Conservation (phyloP, 2,797 vertebrate genomes). For the Acanthopagrus latus region DNA sequence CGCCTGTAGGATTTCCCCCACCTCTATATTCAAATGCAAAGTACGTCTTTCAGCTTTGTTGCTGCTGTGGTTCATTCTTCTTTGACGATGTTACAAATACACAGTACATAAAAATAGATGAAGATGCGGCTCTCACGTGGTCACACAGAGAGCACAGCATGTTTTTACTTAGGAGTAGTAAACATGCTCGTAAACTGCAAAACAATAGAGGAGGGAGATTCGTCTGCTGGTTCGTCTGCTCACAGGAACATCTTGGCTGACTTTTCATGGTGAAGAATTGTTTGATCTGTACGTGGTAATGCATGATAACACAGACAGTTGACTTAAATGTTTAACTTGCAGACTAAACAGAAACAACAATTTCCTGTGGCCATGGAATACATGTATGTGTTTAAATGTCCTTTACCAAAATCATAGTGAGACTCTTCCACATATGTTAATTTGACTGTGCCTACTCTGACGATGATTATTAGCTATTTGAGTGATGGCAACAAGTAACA, state of each 20-base stretch:
- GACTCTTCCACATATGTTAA: neutral
- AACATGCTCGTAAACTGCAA: neutral
- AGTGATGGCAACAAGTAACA: neutral
- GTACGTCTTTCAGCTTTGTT: fast-evolving
- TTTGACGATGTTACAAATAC: too few species aligned
- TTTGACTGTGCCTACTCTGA: neutral
- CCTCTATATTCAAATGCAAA: neutral
- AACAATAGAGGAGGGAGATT: neutral
- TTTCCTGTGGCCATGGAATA: neutral
- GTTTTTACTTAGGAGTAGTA: neutral
- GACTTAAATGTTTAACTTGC: too few species aligned
- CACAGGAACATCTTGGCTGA: neutral
- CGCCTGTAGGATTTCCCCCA: neutral
- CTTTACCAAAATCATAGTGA: neutral
- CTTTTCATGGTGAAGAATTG: neutral
- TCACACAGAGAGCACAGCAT: neutral
- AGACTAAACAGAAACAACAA: neutral
- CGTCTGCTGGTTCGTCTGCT: too few species aligned
- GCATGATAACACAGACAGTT: neutral
- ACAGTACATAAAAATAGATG: neutral
- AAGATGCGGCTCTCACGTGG: neutral
- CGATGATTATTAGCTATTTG: too few species aligned
- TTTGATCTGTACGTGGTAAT: neutral
- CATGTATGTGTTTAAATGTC: neutral
- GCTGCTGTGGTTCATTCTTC: neutral